Conservation (phyloP, 2,888 invertebrate genomes). For the Nysson spinosus region DNA sequence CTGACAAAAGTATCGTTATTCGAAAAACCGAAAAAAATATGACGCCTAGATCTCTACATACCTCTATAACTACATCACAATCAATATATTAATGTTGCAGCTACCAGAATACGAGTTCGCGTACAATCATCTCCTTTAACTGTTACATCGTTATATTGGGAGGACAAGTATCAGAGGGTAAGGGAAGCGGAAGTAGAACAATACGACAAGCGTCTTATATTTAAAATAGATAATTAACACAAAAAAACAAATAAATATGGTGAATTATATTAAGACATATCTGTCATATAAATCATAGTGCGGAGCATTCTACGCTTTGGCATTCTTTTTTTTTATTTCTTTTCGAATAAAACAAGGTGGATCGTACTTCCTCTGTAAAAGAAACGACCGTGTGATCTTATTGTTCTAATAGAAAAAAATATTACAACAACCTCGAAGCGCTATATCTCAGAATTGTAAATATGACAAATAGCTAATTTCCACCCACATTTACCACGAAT, state of each 20-base stretch:
- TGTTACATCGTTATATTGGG: constrained; percentile 6
- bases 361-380: constrained; percentile 3
- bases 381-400: neutral
- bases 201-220: constrained; percentile 21
- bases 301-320: constrained; percentile 48
- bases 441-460: constrained; percentile 4
- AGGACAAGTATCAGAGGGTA: too few species aligned
- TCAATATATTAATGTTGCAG: constrained; percentile 46
- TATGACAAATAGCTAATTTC: constrained; percentile 18
- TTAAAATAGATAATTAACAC: constrained; percentile 40
- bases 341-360: neutral
- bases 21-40: neutral
- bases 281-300: constrained; percentile 38
- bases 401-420: too few species aligned
- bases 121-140: constrained; percentile 8
- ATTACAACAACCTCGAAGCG: neutral
- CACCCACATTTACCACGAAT: constrained; percentile 13
- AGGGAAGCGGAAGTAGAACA: neutral
- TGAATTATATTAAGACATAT: constrained; percentile 47
- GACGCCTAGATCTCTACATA: constrained; percentile 2
- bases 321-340: constrained; percentile 29
- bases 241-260: constrained; percentile 46
- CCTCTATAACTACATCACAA: constrained; percentile 57
- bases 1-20: neutral
- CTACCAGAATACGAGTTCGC: constrained; percentile 20